Conservation (phyloP, 2,113 vertebrate species). For the Podocnemis expansa region DNA sequence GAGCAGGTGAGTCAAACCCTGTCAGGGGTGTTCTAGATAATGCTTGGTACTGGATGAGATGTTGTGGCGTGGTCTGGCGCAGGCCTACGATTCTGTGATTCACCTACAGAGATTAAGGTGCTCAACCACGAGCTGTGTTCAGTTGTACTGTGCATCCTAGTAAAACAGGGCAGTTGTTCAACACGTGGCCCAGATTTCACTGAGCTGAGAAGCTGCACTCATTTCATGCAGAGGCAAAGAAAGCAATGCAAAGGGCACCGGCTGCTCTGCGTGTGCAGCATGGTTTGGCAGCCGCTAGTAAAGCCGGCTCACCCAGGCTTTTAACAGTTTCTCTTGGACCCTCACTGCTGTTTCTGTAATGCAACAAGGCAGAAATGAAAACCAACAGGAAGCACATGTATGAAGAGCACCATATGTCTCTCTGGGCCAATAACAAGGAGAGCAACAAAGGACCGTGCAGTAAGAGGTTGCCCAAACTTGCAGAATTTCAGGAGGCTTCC, state of each 20-base stretch:
- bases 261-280: fast-evolving
- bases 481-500: background rate
- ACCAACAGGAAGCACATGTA: background rate
- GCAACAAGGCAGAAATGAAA: background rate
- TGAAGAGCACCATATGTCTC: background rate
- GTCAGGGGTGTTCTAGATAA: too few species aligned
- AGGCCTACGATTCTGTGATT: too few species aligned
- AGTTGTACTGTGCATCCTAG: fast-evolving
- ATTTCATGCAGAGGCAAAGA: too few species aligned
- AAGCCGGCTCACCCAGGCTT: background rate
- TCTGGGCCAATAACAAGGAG: too few species aligned
- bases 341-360: background rate
- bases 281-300: fast-evolving
- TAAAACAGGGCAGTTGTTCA: background rate
- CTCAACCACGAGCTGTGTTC: fast-evolving
- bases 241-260: background rate
- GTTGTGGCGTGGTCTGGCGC: too few species aligned
- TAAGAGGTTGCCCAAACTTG: background rate
- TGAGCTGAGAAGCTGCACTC: background rate
- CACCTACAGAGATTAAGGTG: fast-evolving
- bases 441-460: background rate
- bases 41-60: too few species aligned
- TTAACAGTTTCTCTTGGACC: background rate
- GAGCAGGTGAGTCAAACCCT: too few species aligned
- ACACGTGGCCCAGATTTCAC: too few species aligned